Base-by-base conservation (phyloP, 2,888 invertebrate genomes). In the Melieria omissa region DNA sequence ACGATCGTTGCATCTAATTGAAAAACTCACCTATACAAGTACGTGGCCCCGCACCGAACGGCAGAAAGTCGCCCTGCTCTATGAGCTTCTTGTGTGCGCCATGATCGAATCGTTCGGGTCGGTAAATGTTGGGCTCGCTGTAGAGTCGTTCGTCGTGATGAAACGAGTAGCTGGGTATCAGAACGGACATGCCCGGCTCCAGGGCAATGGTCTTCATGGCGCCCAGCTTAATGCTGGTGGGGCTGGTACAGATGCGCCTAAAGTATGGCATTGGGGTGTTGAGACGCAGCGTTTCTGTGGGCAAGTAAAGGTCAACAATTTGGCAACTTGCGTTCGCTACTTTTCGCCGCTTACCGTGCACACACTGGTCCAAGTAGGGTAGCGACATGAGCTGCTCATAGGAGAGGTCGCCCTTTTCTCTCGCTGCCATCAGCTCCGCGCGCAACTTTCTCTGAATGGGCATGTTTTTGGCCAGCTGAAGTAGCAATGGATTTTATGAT, bases 31-130 rank as follows among this genome's bases (percentile, higher is more conserved):
- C 86, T 72, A 81, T 79, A 75, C 85, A 86, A 4, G 81, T 81
- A 9, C 85, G 76, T 0, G 85, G 86, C 3, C 85, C 86, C 78
- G 85, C 81, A 7, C 86, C 84, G 42, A 86, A 86, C 0, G 86
- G 84, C 14, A 86, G 46, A 46, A 85, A 78, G 3, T 80, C 76
- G 0, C 86, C 84, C 60, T 78, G 73, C 4, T 79, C 80, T 0
- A 77, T 75, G 0, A 81, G 75, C 14, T 80, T 77, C 41, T 80
- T 80, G 12, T 79, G 78, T 4, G 76, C 76, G 5, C 75, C 80
- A 69, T 80, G 78, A 4, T 83, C 81, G 52, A 86, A 85, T 0
- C 85, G 80, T 62, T 85, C 85, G 0, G 85, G 86, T 4, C 73
- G 73, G 49, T 81, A 85, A 7, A 62, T 49, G 4, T 82, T 77